Conservation (phyloP, 2,888 invertebrate genomes). For the Leptinotarsa haldemani region DNA sequence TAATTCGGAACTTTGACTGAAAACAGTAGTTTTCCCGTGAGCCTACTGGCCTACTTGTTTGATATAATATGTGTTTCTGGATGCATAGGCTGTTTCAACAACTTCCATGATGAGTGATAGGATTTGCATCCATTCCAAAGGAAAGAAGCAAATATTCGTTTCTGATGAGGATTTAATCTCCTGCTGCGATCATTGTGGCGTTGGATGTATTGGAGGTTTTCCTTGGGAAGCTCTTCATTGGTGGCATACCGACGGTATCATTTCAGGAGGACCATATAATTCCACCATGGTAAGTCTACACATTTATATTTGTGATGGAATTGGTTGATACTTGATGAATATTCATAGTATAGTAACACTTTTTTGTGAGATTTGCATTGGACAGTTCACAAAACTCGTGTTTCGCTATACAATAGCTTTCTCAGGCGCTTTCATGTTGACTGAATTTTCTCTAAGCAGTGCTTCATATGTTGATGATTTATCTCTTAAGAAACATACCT, state of each 20-base stretch:
- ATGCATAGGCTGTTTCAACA: constrained; percentile 79
- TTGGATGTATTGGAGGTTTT: constrained; percentile 85
- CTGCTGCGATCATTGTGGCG: constrained; percentile 82
- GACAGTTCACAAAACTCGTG: too few species aligned
- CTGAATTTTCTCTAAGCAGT: too few species aligned
- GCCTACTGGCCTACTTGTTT: too few species aligned
- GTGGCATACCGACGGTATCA: constrained; percentile 83
- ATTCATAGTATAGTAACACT: too few species aligned
- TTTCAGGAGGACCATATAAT: constrained; percentile 84
- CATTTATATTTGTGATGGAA: neutral
- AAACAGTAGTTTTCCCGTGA: too few species aligned
- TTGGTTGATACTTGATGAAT: too few species aligned
- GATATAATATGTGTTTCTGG: neutral
- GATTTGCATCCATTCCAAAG: constrained; percentile 82
- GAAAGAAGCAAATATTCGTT: constrained; percentile 75
- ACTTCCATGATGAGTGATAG: constrained; percentile 90
- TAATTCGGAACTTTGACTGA: too few species aligned
- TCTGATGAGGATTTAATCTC: constrained; percentile 85
- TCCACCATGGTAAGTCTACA: constrained; percentile 68
- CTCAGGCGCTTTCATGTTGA: too few species aligned
- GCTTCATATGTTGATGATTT: too few species aligned
- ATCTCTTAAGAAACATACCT: too few species aligned
- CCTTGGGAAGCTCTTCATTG: constrained; percentile 84
- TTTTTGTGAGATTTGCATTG: too few species aligned
- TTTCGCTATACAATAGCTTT: too few species aligned